Base-by-base conservation (phyloP, 2,888 invertebrate genomes). In the Harpagoxenus sublaevis region DNA sequence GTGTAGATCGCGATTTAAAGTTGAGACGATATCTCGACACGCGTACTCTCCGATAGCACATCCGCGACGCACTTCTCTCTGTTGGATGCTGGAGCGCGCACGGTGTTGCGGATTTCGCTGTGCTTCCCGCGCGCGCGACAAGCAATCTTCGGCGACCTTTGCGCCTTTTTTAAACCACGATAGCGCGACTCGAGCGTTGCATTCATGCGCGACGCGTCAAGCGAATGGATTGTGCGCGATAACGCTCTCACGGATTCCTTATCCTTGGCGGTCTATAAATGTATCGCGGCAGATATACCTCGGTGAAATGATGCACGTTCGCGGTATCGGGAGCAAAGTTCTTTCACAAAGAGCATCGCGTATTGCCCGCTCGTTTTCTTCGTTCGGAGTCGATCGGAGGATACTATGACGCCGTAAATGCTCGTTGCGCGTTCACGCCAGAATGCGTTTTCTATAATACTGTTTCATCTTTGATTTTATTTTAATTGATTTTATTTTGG, bases 291-390 rank as follows among this genome's bases (percentile, higher is more conserved):
- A 31, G 28, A 31, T 39, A 73, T 82, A 70, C 85, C 48, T 66
- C 6, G 65, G 23, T 60, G 53, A 31, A 2, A 45, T 39, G 39
- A 65, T 35, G 53, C 35, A 10, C 28, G 39, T 31, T 35, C 28
- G 18, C 63, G 1, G 65, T 60, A 42, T 79, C n/a, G 63, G 63
- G 83, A 79, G 74, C 78, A 79, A 85, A 84, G 87, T 89, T 71
- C 66, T 79, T n/a, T 35, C 45, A 51, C n/a, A 23, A n/a, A 63
- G 75, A 63, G 39, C 2, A 28, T 12, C 31, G 1, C n/a, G 45
- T 10, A 2, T 3, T 35, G 57, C 28, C 9, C 28, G 28, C 60
- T n/a, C 12, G 31, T 31, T 60, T 39, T 35, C 62, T 62, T n/a
- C 35, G 6, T 62, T 18, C 18, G 28, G 3, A 60, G 15, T 31